A percentile compares a stretch with the other conserved stretches of the same genome.
Conservation (phyloP, 2,888 invertebrate species). For the Cataglyphis livida region DNA sequence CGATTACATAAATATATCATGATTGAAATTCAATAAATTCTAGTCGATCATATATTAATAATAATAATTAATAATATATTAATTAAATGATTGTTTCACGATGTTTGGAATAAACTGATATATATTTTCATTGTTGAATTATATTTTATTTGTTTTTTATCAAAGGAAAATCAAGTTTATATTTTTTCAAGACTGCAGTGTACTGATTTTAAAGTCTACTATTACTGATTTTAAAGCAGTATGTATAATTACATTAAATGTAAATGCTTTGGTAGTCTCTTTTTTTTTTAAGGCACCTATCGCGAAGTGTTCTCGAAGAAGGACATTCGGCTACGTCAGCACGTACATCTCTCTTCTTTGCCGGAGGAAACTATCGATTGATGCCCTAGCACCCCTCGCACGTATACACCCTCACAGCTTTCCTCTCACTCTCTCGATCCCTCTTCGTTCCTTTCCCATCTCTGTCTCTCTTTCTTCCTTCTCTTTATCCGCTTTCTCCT, state of each 20-base stretch:
- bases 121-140: background rate
- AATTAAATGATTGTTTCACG: background rate
- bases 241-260: conserved; percentile 60
- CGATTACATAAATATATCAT: background rate
- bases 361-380: conserved; percentile 80
- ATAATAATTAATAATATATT: background rate
- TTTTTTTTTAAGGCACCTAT: conserved; percentile 59
- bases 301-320: conserved; percentile 64
- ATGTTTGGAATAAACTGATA: background rate
- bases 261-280: conserved; percentile 49
- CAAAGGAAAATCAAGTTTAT: background rate
- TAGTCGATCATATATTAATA: background rate
- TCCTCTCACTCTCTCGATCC: conserved; percentile 35
- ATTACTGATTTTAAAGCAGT: background rate
- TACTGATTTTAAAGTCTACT: background rate
- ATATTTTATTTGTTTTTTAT: background rate
- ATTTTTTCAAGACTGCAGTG: background rate
- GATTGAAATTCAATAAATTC: conserved; percentile 7
- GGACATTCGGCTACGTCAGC: conserved; percentile 72
- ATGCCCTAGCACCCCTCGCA: conserved; percentile 75
- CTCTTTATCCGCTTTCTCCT: conserved; percentile 36
- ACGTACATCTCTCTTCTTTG: conserved; percentile 68
- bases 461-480: conserved; percentile 1
- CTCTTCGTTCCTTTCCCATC: conserved; percentile 51
- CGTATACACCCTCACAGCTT: conserved; percentile 62